Percentiles rank a stretch among this genome's conserved stretches.
Evolutionary conservation across 2,797 vertebrate species (phyloP).

Genomic region (Spatula clypeata): DNA sequence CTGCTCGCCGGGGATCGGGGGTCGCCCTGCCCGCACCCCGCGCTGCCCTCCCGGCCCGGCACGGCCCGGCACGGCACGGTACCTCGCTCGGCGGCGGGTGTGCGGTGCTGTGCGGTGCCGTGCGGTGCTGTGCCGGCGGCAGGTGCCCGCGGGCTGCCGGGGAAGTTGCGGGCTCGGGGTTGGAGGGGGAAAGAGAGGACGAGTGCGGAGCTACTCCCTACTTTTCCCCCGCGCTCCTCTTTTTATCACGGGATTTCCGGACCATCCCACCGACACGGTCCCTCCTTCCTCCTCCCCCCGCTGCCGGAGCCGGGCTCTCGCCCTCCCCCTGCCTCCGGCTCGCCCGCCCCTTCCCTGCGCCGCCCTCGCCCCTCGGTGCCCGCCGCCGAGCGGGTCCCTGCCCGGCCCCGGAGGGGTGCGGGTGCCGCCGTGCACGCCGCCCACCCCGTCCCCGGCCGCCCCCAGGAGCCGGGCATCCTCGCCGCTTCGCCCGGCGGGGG

Average conservation of each 20-base stretch:
- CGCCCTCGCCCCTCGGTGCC: neutral
- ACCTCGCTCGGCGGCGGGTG: neutral
- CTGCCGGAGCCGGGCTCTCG: constrained; percentile 24
- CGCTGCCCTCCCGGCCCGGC: neutral
- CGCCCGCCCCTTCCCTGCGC: neutral
- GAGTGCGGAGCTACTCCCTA: constrained; percentile 19
- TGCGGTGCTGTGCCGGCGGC: neutral
- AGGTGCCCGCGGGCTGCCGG: neutral
- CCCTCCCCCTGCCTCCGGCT: neutral
- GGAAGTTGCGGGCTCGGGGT: neutral
- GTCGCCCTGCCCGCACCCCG: too few relatives aligned
- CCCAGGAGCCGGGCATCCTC: neutral
- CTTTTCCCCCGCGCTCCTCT: constrained; percentile 64
- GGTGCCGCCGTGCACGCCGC: neutral
- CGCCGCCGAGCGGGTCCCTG: neutral
- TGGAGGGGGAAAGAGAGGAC: neutral
- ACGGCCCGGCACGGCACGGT: neutral
- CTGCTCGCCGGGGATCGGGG: too few relatives aligned
- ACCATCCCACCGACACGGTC: constrained; percentile 74
- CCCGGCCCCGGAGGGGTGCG: neutral
- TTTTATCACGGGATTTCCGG: constrained; percentile 82
- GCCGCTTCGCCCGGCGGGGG: neutral
- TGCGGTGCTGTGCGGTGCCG: neutral
- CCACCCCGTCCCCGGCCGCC: too few relatives aligned
- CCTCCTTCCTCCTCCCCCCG: constrained; percentile 61